These are phyloP conservation scores for Heterochromis multidens DNA, from an alignment of 2,113 vertebrate genomes.

Conservation along the genomic window DNA sequence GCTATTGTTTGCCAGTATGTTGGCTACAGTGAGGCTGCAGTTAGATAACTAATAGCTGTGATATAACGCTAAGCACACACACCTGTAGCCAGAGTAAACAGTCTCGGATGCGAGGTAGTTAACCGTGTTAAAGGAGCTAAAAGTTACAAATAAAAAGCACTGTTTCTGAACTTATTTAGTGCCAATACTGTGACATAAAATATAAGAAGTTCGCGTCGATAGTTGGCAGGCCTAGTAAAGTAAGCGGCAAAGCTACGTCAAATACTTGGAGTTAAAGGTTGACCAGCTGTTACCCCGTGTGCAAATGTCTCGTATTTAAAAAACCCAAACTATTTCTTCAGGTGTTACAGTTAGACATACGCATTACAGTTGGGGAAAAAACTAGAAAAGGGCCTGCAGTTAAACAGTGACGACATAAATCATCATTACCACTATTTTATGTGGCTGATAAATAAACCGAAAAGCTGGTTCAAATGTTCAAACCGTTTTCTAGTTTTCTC, in stretches of 20 bases:
- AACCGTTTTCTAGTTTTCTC: background rate
- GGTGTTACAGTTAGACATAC: background rate
- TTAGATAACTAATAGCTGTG: constrained; percentile 2
- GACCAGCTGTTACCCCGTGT: constrained; percentile 21
- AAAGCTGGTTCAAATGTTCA: background rate
- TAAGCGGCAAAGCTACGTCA: background rate
- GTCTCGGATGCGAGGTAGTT: background rate
- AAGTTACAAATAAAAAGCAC: background rate
- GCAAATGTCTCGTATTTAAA: background rate
- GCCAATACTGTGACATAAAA: background rate
- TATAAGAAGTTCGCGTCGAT: background rate
- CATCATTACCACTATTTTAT: background rate
- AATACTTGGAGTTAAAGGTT: background rate
- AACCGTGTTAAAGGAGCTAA: background rate
- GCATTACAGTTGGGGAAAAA: background rate
- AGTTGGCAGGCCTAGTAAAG: background rate
- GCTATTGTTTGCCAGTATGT: background rate
- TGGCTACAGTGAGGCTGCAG: background rate
- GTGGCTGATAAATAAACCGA: background rate
- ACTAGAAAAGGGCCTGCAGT: background rate
- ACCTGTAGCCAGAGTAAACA: constrained; percentile 63
- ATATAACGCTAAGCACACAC: constrained; percentile 30
- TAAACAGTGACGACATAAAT: background rate
- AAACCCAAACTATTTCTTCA: background rate
- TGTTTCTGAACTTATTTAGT: background rate